A percentile compares a stretch with the other conserved stretches of the same genome.
Evolutionary conservation across 1,140 invertebrate species (phyloP).

Genomic region (Zaprionus ornatus): DNA sequence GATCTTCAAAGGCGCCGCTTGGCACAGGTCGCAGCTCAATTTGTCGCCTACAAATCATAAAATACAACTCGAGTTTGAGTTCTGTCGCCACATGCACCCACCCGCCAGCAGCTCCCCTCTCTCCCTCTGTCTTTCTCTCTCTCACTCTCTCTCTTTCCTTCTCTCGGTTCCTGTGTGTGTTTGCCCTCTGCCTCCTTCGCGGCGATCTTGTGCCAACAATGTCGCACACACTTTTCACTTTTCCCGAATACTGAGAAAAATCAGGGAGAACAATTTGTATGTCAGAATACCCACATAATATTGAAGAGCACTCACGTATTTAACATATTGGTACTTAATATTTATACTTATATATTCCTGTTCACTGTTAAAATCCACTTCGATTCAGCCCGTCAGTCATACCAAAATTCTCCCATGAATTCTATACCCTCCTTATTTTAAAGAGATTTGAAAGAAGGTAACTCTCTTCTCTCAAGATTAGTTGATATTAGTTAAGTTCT

Average conservation of each 20-base stretch:
- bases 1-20: conserved; percentile 50
- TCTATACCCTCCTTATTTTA: too few relatives aligned
- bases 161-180: conserved; percentile 2
- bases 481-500: too few relatives aligned
- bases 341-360: too few relatives aligned
- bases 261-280: neutral
- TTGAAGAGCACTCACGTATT: too few relatives aligned
- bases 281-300: neutral
- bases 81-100: conserved; percentile 4
- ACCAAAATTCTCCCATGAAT: too few relatives aligned
- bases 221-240: conserved; percentile 72
- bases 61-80: conserved; percentile 44
- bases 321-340: too few relatives aligned
- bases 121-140: neutral
- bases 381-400: too few relatives aligned
- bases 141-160: neutral
- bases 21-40: conserved; percentile 60
- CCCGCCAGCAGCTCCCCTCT: neutral
- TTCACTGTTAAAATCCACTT: too few relatives aligned
- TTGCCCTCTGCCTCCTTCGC: conserved; percentile 26
- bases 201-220: conserved; percentile 57
- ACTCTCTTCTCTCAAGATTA: too few relatives aligned
- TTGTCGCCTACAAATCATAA: conserved; percentile 82
- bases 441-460: too few relatives aligned
- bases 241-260: conserved; percentile 26